Base-by-base conservation (phyloP, 1,140 invertebrate species). In the Dreissena rostriformis region DNA sequence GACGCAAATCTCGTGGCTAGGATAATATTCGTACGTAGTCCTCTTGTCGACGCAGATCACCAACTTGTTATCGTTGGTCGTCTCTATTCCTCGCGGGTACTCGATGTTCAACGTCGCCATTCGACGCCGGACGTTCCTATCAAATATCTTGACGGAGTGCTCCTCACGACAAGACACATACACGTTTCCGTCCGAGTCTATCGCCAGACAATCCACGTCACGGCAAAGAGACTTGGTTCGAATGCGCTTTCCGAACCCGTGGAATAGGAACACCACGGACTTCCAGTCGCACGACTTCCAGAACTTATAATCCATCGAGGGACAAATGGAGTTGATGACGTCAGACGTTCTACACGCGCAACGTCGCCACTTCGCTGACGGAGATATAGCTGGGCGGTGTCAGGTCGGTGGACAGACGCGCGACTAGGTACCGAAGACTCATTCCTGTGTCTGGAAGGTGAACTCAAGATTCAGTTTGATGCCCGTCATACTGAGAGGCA, bases 111-210 rank as follows among this genome's bases (percentile, higher is more conserved):
- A 26, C 49, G 82, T 84, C 14, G 82, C 82, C 82, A 84, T 84
- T 77, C 86, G 24, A 66, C 79, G 24, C 57, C 76, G n/a, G 70
- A 78, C 70, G 74, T 85, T 85, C 73, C 83, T 19, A 70, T 82
- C 53, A 76, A 85, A 71, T 51, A 79, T 66, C 77, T 85, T 83
- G 14, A 87, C 83, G 15, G 82, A 82, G 52, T 87, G 79, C 75
- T 87, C 86, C 11, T 84, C 83, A n/a, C 86, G 73, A 28, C 86
- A 87, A 0, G 78, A 82, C 14, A 87, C 73, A 52, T 87, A 87
- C 10, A 79, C 29, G 17, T 85, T 78, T 2, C 71, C 83, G 49
- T 82, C 71, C 24, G 80, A 70, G 57, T 87, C 86, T 1, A 65
- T 82, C 5, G 86, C 68, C n/a, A 87, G 71, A 17, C 81, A 87